Conservation (phyloP, 2,888 invertebrate genomes). For the Tanypteryx hageni region DNA sequence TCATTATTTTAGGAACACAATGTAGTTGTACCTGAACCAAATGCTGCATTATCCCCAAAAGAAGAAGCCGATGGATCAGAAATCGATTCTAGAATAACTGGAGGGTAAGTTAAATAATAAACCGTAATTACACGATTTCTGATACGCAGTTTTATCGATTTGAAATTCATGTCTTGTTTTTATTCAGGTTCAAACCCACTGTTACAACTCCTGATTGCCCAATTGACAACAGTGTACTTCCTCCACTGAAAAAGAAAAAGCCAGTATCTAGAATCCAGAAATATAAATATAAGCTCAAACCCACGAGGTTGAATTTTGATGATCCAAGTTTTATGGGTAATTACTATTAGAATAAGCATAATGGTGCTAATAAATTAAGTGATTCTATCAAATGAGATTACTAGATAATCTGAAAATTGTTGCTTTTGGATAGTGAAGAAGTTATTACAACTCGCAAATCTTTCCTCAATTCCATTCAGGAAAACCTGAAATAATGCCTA, state of each 20-base stretch:
- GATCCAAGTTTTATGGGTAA: conserved; percentile 22
- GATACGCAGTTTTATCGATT: too few relatives aligned
- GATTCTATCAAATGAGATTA: too few relatives aligned
- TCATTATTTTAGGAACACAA: conserved; percentile 15
- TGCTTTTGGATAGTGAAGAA: too few relatives aligned
- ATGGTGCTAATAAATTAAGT: too few relatives aligned
- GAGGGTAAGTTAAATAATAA: not conserved
- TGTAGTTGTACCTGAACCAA: conserved; percentile 32
- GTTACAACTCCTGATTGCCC: conserved; percentile 10
- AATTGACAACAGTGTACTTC: conserved; percentile 52
- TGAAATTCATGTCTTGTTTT: not conserved
- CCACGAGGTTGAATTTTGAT: conserved; percentile 45
- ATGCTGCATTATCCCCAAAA: not conserved
- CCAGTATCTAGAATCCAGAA: not conserved
- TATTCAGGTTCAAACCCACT: not conserved
- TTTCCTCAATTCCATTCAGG: conserved; percentile 26
- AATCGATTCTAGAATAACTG: not conserved
- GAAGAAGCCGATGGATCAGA: conserved; percentile 35
- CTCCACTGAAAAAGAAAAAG: conserved; percentile 30
- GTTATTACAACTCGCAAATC: not conserved
- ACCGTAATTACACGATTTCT: too few relatives aligned
- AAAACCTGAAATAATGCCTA: not conserved
- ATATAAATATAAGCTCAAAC: conserved; percentile 12
- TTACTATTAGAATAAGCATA: not conserved
- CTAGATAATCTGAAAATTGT: too few relatives aligned